Base-by-base conservation (phyloP, 2,888 invertebrate species). In the Ichneumon xanthorius region DNA sequence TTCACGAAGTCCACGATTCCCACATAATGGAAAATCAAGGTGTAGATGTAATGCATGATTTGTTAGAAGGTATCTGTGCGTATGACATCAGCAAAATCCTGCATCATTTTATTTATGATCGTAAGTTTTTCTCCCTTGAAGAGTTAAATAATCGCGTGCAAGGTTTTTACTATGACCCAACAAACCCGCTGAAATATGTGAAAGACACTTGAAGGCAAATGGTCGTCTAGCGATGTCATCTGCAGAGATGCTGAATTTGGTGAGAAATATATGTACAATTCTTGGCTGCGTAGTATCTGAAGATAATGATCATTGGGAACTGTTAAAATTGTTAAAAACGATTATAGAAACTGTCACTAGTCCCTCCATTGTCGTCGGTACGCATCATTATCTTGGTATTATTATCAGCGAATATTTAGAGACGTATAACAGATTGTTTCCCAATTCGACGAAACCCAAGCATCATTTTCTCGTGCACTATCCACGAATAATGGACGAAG, bases 391-490 rank as follows among this genome's bases (percentile, higher is more conserved):
- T 14, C 55, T 87, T 11, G 22, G 70, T n/a, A 40, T 77, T 67
- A 30, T 83, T 50, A 76, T 86, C 16, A 2, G 16, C 9, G 85
- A 88, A 58, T 88, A 87, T 80, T 81, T 88, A 53, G 65, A 26
- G 16, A 50, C 40, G n/a, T 65, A 48, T 76, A 48, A 48, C 30
- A 30, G 77, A 33, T 26, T 86, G n/a, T 87, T 86, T 70, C 85
- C 80, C n/a, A 61, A 85, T 50, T 45, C 55, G 50, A 58, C 87
- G 6, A 87, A 87, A 68, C 87, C 88, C 7, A 88, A 89, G 79
- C 88, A 89, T 77, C 87, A 89, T 83, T 85, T 86, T 65, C 71
- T 89, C 0, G 50, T 86, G 9, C 88, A 88, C 63, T 88, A 89
- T 55, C 70, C 86, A n/a, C 58, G 77, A 6, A 78, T 85, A 26